Evolutionary conservation across 2,113 vertebrate genomes (phyloP), one percentile per base, ranked within the genome.

Genomic region (Hemichromis elongatus): DNA sequence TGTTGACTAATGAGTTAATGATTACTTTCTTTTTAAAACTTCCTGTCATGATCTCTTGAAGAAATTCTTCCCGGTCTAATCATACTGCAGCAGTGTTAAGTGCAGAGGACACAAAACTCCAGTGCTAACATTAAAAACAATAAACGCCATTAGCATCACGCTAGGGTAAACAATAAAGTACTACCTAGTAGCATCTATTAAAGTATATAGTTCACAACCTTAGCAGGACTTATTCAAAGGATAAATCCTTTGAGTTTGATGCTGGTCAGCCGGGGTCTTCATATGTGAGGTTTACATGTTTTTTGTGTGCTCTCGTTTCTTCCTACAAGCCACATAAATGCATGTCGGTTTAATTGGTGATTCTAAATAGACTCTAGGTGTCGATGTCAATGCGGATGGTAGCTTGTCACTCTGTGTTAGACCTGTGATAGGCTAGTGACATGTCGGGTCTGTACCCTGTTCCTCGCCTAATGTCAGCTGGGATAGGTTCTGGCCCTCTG

Each of bases 11-110:
- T 83, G 59, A 56, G 57, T 83, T 70, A 66, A 57, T 45, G 80
- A 85, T 82, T 88, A 70, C 68, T 77, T 87, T 68, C 6, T 61
- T 52, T 88, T 81, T 63, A 52, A 84, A 88, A 83, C 80, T 86
- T 90, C 82, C 73, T 84, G 81, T 82, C 10, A 13, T 40, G 35
- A 40, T 86, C 52, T 77, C 28, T 70, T 10, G 19, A 61, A 53
- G 70, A 82, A 70, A 52, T 28, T n/a, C 37, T 61, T 21, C 21
- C 19, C 16, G 42, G 13, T 3, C 4, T 26, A 9, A n/a, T 24
- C 37, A 28, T 3, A 59, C 45, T 59, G 53, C 45, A 33, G 16
- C 14, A 61, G 2, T 28, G 50, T 57, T 14, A 50, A 30, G 45
- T 5, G 26, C 68, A 30, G 42, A 50, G 26, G 68, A 30, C 24